Conservation (phyloP, 2,797 vertebrate species). For the Odontamblyopus lacepedii region DNA sequence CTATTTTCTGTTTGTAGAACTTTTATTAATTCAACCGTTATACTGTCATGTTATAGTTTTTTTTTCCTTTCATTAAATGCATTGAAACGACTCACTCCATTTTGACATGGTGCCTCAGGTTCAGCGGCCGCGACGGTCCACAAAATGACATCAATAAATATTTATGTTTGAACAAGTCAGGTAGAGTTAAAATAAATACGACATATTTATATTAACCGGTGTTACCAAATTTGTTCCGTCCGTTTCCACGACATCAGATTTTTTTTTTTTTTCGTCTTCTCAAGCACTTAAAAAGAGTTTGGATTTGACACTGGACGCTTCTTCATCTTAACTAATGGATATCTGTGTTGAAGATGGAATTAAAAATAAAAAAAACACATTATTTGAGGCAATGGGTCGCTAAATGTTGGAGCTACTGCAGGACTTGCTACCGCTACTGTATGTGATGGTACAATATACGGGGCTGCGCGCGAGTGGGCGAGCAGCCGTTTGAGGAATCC, state of each 20-base stretch:
- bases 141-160: conserved; percentile 31
- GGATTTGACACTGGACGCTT: conserved; percentile 69
- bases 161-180: conserved; percentile 53
- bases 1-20: conserved; percentile 37
- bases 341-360: conserved; percentile 57
- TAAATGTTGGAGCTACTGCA: conserved; percentile 57
- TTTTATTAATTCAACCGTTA: conserved; percentile 54
- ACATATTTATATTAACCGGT: conserved; percentile 78
- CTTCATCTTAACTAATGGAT: conserved; percentile 58
- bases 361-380: conserved; percentile 38
- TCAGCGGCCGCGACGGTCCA: conserved; percentile 32
- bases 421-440: conserved; percentile 54
- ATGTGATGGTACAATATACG: conserved; percentile 52
- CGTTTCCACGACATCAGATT: conserved; percentile 6
- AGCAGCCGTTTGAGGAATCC: conserved; percentile 48
- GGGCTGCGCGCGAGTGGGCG: conserved; percentile 33
- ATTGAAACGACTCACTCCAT: conserved; percentile 22
- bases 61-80: conserved; percentile 28
- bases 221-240: conserved; percentile 60
- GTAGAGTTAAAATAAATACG: conserved; percentile 68
- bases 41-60: conserved; percentile 37
- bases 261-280: conserved; percentile 50
- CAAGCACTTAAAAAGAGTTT: conserved; percentile 39
- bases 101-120: conserved; percentile 37
- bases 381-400: conserved; percentile 63